Conservation (phyloP, 2,888 invertebrate genomes). For the Lacanobia oleracea region DNA sequence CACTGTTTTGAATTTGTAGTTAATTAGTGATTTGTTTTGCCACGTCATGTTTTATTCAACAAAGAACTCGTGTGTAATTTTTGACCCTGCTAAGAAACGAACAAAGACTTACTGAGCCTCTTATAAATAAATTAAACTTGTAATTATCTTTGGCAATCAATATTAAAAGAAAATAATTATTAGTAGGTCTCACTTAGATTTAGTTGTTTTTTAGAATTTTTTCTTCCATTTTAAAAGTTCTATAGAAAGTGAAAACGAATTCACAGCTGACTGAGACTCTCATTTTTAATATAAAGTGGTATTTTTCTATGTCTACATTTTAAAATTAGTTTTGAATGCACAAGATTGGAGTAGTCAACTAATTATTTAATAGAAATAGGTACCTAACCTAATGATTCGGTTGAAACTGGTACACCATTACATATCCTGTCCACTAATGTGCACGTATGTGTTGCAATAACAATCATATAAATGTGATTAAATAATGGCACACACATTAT, state of each 20-base stretch:
- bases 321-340: neutral
- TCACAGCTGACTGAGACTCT: neutral
- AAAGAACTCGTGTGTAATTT: constrained; percentile 13
- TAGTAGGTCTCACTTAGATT: neutral
- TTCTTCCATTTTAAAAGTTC: constrained; percentile 1
- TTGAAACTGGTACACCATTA: constrained; percentile 18
- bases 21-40: neutral
- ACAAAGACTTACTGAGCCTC: constrained; percentile 4
- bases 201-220: neutral
- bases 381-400: neutral
- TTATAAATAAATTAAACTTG: neutral
- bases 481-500: constrained; percentile 31
- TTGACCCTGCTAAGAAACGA: neutral
- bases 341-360: neutral
- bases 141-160: neutral
- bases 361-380: neutral
- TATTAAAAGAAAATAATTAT: constrained; percentile 3
- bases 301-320: neutral
- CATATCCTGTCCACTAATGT: constrained; percentile 39
- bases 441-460: constrained; percentile 21
- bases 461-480: constrained; percentile 16
- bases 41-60: neutral
- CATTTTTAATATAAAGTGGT: neutral
- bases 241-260: constrained; percentile 33
- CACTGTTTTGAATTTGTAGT: neutral